Evolutionary conservation across 2,113 vertebrate genomes (phyloP).

Genomic region (Thinocorus orbignyianus): DNA sequence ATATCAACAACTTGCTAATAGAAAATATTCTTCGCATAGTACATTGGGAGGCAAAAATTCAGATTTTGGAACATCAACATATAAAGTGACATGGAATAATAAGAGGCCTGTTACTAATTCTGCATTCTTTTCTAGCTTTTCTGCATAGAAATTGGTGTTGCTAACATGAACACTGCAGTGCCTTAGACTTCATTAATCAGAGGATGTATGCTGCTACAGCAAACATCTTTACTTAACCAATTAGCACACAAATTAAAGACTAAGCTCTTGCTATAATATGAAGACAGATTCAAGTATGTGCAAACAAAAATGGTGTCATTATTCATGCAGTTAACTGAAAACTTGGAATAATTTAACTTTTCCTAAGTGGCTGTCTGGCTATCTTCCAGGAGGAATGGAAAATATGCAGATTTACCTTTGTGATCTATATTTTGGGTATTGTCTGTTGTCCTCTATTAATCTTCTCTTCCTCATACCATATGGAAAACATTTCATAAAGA

Average conservation of each 20-base stretch:
- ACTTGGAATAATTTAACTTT: neutral
- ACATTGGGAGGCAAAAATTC: neutral
- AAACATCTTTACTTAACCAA: neutral
- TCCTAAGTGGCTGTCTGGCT: neutral
- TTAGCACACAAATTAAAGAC: neutral
- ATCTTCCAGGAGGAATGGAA: neutral
- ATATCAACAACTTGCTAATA: neutral
- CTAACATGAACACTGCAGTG: neutral
- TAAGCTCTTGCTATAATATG: neutral
- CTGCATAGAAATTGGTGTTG: neutral
- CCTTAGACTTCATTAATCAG: neutral
- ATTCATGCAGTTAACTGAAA: conserved; percentile 17
- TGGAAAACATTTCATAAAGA: neutral
- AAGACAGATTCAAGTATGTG: neutral
- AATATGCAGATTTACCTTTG: neutral
- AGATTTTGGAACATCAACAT: neutral
- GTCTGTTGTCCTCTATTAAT: neutral
- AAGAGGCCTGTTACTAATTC: neutral
- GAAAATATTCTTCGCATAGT: neutral
- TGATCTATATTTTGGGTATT: neutral
- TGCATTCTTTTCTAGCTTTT: neutral
- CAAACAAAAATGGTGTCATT: neutral
- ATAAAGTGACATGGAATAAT: neutral
- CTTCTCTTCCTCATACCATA: neutral
- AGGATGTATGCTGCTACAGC: neutral